Base-by-base conservation (phyloP, 1,140 invertebrate species). In the Gerris buenoi region DNA sequence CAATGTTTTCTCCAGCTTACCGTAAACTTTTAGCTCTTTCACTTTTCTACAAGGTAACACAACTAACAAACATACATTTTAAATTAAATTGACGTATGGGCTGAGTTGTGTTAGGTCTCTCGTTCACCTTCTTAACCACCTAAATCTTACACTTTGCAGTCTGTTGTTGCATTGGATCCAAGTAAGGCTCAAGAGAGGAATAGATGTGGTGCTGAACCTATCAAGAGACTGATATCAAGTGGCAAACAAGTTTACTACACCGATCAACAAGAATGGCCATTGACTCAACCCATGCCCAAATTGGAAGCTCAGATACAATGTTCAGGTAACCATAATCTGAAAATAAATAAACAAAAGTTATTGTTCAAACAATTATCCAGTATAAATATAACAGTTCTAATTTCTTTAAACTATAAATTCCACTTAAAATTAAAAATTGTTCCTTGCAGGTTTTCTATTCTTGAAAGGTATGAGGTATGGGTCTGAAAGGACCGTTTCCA, bases 261-360 rank as follows among this genome's bases (percentile, higher is more conserved):
- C 0, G 82, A 90, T 68, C 81, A 84, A 69, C 78, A 83, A n/a
- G 71, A 85, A 60, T 93, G 87, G 82, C 92, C 92, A 0, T 73
- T 93, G 0, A 90, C 85, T 70, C 77, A 93, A 74, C 85, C 90
- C 0, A 75, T 91, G 26, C 79, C 83, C 1, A 95, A 95, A 75
- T 68, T 90, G 10, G 90, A 92, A 76, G 84, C 86, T 1, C 71
- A 86, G 28, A 79, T 84, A 28, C 88, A 93, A 79, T 86, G 82
- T 33, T 83, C 87, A 23, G 84, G 77, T n/a, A n/a, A n/a, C n/a
- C n/a, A n/a, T n/a, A n/a, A n/a, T n/a, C n/a, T n/a, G n/a, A n/a
- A n/a, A n/a, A n/a, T n/a, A n/a, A n/a, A n/a, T n/a, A n/a, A n/a
- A n/a, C n/a, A n/a, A n/a, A n/a, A n/a, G n/a, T n/a, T n/a, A n/a